Base-by-base conservation (phyloP, 1,140 invertebrate genomes). In the Latrodectus geometricus region DNA sequence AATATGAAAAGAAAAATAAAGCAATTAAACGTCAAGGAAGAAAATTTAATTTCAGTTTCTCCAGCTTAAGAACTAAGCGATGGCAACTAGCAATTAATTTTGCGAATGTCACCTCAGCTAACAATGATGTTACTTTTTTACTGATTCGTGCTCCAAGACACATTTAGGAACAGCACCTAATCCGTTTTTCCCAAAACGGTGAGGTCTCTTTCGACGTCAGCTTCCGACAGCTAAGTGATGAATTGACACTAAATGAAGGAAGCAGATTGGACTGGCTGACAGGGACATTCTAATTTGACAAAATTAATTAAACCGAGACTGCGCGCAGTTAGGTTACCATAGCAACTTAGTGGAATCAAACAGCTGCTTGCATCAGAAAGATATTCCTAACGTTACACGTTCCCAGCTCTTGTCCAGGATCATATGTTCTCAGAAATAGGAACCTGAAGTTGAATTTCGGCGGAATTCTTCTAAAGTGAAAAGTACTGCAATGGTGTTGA, bases 231-330 rank as follows among this genome's bases (percentile, higher is more conserved):
- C 75, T 9, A n/a, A n/a, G 48, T 86, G 83, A 86, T 20, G 66
- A 78, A 86, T 86, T 78, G 83, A 86, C 74, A 86, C 74, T 77
- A 86, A 86, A 35, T 86, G 83, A 86, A 86, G 75, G 83, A 86
- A 86, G 76, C 48, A 86, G 83, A 86, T 35, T 70, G 48, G 65
- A 7, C 50, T 12, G 14, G 52, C 52, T 35, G 35, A 17, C 14
- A 61, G 48, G 49, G 35, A 76, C 23, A 48, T 78, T 86, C 74
- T 76, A 69, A 65, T 56, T 75, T 75, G 73, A 65, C 70, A 50
- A 76, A 78, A 49, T n/a, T 77, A 86, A 86, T 86, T 86, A 86
- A 86, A 86, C 81, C 65, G 75, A 77, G 83, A 77, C 83, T 69
- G 83, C 74, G 83, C 83, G 73, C 54, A 48, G 35, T 61, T n/a